Conservation (phyloP, 2,888 invertebrate species). For the Aspidiotus rigidus region DNA sequence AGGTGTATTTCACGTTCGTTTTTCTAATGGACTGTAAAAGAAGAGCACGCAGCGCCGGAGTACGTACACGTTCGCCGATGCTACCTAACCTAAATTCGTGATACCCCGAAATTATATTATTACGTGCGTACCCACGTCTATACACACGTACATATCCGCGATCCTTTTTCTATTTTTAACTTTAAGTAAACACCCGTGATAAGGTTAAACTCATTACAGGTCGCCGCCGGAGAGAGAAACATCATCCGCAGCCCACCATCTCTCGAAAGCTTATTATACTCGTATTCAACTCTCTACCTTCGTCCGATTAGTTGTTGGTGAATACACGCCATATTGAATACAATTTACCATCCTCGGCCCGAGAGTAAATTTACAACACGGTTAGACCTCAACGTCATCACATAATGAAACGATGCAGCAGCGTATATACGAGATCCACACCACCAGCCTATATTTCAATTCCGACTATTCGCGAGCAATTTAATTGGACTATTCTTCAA, state of each 20-base stretch:
- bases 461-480: slow-evolving; percentile 17
- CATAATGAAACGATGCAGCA: no score
- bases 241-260: slow-evolving; percentile 24
- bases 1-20: slow-evolving; percentile 31
- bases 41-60: slow-evolving; percentile 6
- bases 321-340: no score
- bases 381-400: no score
- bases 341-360: no score
- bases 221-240: slow-evolving; percentile 16
- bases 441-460: slow-evolving; percentile 13
- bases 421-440: neutral
- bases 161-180: slow-evolving; percentile 24
- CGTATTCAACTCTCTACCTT: slow-evolving; percentile 22
- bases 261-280: slow-evolving; percentile 20
- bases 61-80: neutral
- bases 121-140: slow-evolving; percentile 15
- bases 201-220: slow-evolving; percentile 32
- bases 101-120: slow-evolving; percentile 29
- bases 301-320: slow-evolving; percentile 8
- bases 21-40: slow-evolving; percentile 27
- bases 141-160: slow-evolving; percentile 6
- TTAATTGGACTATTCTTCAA: slow-evolving; percentile 26
- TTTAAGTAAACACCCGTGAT: slow-evolving; percentile 26
- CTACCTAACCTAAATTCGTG: slow-evolving; percentile 30
- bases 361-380: no score